phyloP scores from a whole-genome alignment of 2,113 vertebrate species.

The human (Homo sapiens) region GRCh38 chr13:60574001-60574500 shows the following conservation, averaged over 20 bases:
- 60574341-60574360: background rate
- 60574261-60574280: background rate
- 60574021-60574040: slow-evolving; percentile 71
- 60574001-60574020: slow-evolving; percentile 49
- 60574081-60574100: background rate
- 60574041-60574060: slow-evolving; percentile 34
- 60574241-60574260: background rate
- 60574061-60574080: slow-evolving; percentile 8
- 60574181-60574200: background rate
- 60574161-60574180: background rate
- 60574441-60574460: too few relatives aligned
- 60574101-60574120: slow-evolving; percentile 32
- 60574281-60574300: background rate
- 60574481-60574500: too few relatives aligned
- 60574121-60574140: background rate
- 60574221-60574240: slow-evolving; percentile 1
- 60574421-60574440: too few relatives aligned
- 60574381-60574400: too few relatives aligned
- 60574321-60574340: background rate
- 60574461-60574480: too few relatives aligned
- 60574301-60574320: background rate
- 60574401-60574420: too few relatives aligned
- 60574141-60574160: background rate
- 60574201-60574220: slow-evolving; percentile 28
- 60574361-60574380: too few relatives aligned